phyloP scores from a whole-genome alignment of 2,888 invertebrate species.

The Phymatocera aterrima region DNA sequence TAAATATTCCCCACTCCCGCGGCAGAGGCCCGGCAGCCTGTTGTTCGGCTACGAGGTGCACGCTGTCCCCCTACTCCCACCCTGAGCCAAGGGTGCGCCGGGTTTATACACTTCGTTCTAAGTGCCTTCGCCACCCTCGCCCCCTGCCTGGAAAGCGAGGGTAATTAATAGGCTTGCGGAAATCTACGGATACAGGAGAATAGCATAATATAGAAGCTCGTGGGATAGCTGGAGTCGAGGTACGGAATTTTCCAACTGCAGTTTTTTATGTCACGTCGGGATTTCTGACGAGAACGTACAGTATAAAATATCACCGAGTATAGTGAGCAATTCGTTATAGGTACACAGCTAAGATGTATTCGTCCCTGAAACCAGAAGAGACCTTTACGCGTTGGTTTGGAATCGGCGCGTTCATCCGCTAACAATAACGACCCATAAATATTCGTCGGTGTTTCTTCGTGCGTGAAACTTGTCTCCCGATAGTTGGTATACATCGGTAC shows the following conservation, averaged over 20 bases:
- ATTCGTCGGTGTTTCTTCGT: constrained; percentile 37
- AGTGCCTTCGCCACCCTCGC: constrained; percentile 64
- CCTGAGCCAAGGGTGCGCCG: constrained; percentile 63
- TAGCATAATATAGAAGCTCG: background rate
- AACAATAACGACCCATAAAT: constrained; percentile 44
- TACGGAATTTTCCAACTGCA: background rate
- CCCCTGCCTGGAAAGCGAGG: constrained; percentile 54
- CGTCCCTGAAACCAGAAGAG: constrained; percentile 22
- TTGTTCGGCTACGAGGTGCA: constrained; percentile 51
- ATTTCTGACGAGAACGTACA: background rate
- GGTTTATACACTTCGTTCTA: constrained; percentile 67
- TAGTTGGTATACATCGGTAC: background rate
- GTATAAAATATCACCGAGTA: constrained; percentile 7
- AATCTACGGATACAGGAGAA: constrained; percentile 53
- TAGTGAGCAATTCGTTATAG: constrained; percentile 34
- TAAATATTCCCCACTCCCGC: constrained; percentile 72
- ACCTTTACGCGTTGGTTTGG: constrained; percentile 37
- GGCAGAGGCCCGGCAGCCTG: constrained; percentile 36
- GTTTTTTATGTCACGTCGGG: background rate
- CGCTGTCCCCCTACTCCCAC: constrained; percentile 59
- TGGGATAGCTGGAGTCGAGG: constrained; percentile 9
- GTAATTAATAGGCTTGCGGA: constrained; percentile 71
- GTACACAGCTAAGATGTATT: constrained; percentile 10
- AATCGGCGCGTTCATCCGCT: constrained; percentile 43
- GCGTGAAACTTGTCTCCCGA: constrained; percentile 41